A percentile compares a stretch with the other conserved stretches of the same genome.
Evolutionary conservation across 2,113 vertebrate genomes (phyloP).

Genomic region (Percopsis transmontana): DNA sequence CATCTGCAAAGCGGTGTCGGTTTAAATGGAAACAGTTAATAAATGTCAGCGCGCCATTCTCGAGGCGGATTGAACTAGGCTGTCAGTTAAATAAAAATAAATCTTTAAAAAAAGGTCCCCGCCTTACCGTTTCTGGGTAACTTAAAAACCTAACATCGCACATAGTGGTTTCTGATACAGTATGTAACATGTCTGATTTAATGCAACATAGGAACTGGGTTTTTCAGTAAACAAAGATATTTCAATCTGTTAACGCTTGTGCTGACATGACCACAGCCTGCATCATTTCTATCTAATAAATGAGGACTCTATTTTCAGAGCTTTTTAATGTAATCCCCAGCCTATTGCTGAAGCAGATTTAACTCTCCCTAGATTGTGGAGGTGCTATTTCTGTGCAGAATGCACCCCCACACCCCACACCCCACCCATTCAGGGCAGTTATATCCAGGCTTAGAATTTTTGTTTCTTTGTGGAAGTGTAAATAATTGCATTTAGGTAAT

Average conservation of each 20-base stretch:
- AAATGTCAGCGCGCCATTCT: slow-evolving; percentile 50
- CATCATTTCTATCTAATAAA: too few relatives aligned
- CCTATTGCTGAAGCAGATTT: not conserved
- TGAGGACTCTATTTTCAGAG: not conserved
- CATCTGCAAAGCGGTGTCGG: slow-evolving; percentile 41
- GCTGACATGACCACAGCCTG: too few relatives aligned
- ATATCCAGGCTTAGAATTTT: slow-evolving; percentile 1
- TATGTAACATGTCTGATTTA: slow-evolving; percentile 52
- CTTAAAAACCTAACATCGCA: not conserved
- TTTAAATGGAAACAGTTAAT: slow-evolving; percentile 44
- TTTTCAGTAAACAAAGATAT: too few relatives aligned
- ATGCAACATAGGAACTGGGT: slow-evolving; percentile 40
- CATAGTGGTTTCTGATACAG: slow-evolving; percentile 31
- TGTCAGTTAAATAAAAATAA: slow-evolving; percentile 45
- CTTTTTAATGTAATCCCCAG: not conserved
- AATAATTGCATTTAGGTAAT: slow-evolving; percentile 7
- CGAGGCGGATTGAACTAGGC: slow-evolving; percentile 22
- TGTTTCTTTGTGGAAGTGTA: slow-evolving; percentile 10
- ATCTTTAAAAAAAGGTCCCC: not conserved
- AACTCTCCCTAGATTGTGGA: too few relatives aligned
- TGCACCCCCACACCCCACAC: too few relatives aligned
- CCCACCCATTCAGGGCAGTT: not conserved
- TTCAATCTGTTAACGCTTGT: too few relatives aligned
- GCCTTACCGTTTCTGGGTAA: not conserved
- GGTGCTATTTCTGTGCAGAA: not conserved